These are phyloP conservation scores for Florisuga fusca DNA, from an alignment of 2,797 vertebrate genomes.

Conservation along the genomic window DNA sequence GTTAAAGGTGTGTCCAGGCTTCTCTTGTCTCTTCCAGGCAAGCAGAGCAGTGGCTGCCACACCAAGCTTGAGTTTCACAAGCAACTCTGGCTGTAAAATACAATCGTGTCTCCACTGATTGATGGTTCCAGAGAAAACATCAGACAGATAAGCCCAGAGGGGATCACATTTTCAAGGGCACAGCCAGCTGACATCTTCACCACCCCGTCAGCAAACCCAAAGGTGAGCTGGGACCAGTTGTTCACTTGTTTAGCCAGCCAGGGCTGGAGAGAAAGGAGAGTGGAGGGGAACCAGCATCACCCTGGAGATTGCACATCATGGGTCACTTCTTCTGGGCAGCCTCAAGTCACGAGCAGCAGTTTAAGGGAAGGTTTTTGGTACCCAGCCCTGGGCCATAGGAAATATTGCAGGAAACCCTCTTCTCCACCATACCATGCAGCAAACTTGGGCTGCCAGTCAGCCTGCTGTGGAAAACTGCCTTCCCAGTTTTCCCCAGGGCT, in stretches of 20 bases:
- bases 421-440: fast-evolving
- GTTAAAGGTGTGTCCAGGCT: conserved; percentile 29
- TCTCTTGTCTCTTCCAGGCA: background rate
- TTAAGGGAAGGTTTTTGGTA: background rate
- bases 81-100: conserved; percentile 67
- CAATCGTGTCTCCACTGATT: conserved; percentile 65
- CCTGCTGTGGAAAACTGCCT: background rate
- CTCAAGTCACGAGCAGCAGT: fast-evolving
- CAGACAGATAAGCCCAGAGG: background rate
- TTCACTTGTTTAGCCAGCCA: background rate
- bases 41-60: background rate
- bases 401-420: background rate
- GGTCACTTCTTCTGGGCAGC: background rate
- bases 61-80: conserved; percentile 67
- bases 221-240: background rate
- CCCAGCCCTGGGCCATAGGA: background rate
- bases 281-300: background rate
- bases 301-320: fast-evolving
- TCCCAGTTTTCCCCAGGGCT: background rate
- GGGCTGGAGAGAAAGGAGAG: background rate
- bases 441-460: background rate
- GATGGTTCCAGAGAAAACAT: conserved; percentile 48
- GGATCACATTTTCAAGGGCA: conserved; percentile 58
- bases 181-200: conserved; percentile 60
- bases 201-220: background rate